These are phyloP conservation scores for Enteromius unitaeniatus DNA, from an alignment of 2,797 vertebrate genomes.

Conservation along the genomic window DNA sequence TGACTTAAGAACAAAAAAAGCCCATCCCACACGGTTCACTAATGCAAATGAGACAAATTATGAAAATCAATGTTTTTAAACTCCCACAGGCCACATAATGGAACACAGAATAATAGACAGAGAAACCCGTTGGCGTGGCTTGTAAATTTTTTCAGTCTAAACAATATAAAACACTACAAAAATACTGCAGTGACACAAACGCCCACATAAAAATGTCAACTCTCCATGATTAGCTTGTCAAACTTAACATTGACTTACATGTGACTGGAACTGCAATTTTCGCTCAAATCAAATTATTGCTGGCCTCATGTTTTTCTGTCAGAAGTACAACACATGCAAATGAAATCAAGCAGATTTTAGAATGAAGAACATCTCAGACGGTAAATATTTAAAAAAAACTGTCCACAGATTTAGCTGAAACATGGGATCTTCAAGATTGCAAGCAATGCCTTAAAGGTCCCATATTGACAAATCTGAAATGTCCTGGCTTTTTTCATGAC, in stretches of 20 bases:
- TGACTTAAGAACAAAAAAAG: conserved; percentile 7
- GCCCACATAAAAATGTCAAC: background rate
- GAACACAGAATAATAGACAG: conserved; percentile 19
- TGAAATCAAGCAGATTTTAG: background rate
- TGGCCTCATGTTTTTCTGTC: background rate
- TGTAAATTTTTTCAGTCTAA: conserved; percentile 5
- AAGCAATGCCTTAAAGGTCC: background rate
- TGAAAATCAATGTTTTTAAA: background rate
- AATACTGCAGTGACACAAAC: background rate
- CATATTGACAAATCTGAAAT: too few relatives aligned
- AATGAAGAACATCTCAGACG: background rate
- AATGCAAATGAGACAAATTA: background rate
- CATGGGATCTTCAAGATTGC: background rate
- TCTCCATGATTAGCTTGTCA: background rate
- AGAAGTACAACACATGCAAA: background rate
- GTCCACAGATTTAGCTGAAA: conserved; percentile 3
- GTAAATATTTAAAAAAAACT: background rate
- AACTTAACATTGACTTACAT: conserved; percentile 23
- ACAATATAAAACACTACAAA: background rate
- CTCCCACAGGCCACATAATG: background rate
- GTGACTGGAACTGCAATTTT: conserved; percentile 9
- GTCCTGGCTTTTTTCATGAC: too few relatives aligned
- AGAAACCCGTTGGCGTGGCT: background rate
- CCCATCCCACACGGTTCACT: background rate
- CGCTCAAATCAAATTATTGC: background rate